Base-by-base conservation (phyloP, 2,888 invertebrate species). In the Hyalella azteca region DNA sequence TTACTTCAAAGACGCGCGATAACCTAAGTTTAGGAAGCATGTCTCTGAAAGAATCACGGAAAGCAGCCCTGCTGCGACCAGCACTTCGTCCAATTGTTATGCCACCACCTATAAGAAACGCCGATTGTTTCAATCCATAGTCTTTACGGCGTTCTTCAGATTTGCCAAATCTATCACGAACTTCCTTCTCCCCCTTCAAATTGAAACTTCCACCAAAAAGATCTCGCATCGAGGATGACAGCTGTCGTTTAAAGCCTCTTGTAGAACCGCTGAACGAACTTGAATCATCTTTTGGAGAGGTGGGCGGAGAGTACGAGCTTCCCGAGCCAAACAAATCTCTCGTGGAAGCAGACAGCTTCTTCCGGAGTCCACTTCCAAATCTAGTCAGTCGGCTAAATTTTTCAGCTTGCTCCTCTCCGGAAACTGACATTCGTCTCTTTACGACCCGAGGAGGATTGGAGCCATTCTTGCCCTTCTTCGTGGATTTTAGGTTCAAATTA, bases 341-440 rank as follows among this genome's bases (percentile, higher is more conserved):
- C 9, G 83, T 79, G 50, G 83, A 83, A 15, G 80, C 81, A 3
- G 83, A 83, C 39, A 83, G 73, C 49, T 81, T 78, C 29, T 80
- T 80, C 15, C 80, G 78, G 3, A 83, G 73, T 29, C 83, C 83
- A 39, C 80, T 83, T 40, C 83, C 80, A n/a, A 83, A 45, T 19
- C 83, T 78, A 11, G 79, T 78, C 29, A 83, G 78, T 19, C 81
- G 78, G 32, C 80, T 79, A 26, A 83, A 49, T 26, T 81, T 80
- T 19, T 83, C 81, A 11, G 45, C 66, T 66, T 77, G 81, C n/a
- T 59, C 49, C 36, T 83, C 83, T 32, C 81, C 79, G 0, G 81
- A 83, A 22, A 81, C 81, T 0, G 83, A 81, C 49, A 81, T 48
- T 36, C 81, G 32, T 50, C 83, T 76, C 32, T 81, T 80, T 48